Percentiles rank a stretch among this genome's conserved stretches.
phyloP scores from a whole-genome alignment of 2,888 invertebrate genomes.

The Sphecodes monilicornis region DNA sequence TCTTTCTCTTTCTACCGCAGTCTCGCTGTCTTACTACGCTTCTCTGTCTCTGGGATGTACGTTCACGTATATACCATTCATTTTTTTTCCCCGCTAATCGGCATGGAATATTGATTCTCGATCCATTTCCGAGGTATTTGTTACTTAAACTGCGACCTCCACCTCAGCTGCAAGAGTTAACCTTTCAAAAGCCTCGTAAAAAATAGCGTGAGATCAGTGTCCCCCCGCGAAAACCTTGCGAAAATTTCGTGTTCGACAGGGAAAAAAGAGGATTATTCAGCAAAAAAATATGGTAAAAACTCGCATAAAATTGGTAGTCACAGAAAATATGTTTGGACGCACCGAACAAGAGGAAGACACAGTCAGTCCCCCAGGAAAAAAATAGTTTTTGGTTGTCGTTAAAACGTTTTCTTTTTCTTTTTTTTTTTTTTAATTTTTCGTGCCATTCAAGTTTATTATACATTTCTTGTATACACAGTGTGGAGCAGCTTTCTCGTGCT shows the following conservation, averaged over 20 bases:
- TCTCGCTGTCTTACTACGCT: constrained; percentile 26
- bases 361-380: background rate
- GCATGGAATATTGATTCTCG: constrained; percentile 29
- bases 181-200: constrained; percentile 19
- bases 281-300: constrained; percentile 9
- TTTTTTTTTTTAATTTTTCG: constrained; percentile 22
- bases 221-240: constrained; percentile 44
- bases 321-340: background rate
- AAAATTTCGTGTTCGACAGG: constrained; percentile 2
- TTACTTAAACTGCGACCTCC: constrained; percentile 65
- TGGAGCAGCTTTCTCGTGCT: constrained; percentile 44
- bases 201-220: background rate
- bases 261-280: background rate
- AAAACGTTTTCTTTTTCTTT: constrained; percentile 11
- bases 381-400: constrained; percentile 22
- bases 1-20: constrained; percentile 12
- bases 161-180: constrained; percentile 71
- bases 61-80: background rate
- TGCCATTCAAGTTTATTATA: constrained; percentile 47
- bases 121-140: constrained; percentile 34
- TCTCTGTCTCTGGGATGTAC: background rate
- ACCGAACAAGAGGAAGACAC: background rate
- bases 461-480: constrained; percentile 38
- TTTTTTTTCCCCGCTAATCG: background rate
- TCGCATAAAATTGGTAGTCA: background rate